Conservation (phyloP, 2,797 vertebrate species). For the Coregonus sp. region DNA sequence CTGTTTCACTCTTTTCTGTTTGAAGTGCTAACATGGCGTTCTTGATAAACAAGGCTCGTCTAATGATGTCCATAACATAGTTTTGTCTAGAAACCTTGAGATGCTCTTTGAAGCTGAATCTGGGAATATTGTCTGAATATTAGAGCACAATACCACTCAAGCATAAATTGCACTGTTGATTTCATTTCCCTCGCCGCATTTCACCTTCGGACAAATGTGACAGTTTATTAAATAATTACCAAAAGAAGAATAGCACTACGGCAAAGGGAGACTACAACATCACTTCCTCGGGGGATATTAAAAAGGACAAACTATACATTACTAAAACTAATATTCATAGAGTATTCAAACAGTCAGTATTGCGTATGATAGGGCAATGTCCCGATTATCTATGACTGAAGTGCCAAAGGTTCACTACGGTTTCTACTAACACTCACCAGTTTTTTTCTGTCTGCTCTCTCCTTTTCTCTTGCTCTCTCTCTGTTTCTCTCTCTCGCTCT, state of each 20-base stretch:
- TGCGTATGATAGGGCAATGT: too few relatives aligned
- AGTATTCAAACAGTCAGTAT: too few relatives aligned
- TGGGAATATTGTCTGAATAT: neutral
- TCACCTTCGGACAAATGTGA: neutral
- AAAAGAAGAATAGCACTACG: too few relatives aligned
- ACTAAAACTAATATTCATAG: too few relatives aligned
- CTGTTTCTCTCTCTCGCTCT: neutral
- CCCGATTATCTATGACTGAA: too few relatives aligned
- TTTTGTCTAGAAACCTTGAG: neutral
- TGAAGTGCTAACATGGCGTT: slow-evolving; percentile 19
- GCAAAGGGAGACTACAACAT: too few relatives aligned
- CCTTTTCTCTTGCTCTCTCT: neutral
- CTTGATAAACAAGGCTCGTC: slow-evolving; percentile 15
- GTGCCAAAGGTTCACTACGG: too few relatives aligned
- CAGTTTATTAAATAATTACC: neutral
- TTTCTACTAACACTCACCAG: neutral
- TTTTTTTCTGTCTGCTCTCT: too few relatives aligned
- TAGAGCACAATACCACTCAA: neutral
- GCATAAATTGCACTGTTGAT: neutral
- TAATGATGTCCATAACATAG: slow-evolving; percentile 15
- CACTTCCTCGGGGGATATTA: too few relatives aligned
- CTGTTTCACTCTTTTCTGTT: slow-evolving; percentile 7
- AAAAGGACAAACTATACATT: too few relatives aligned
- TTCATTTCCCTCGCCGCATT: neutral
- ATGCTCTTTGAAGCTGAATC: slow-evolving; percentile 1